phyloP scores from a whole-genome alignment of 2,888 invertebrate species.

The Tromatobia lineatoria region DNA sequence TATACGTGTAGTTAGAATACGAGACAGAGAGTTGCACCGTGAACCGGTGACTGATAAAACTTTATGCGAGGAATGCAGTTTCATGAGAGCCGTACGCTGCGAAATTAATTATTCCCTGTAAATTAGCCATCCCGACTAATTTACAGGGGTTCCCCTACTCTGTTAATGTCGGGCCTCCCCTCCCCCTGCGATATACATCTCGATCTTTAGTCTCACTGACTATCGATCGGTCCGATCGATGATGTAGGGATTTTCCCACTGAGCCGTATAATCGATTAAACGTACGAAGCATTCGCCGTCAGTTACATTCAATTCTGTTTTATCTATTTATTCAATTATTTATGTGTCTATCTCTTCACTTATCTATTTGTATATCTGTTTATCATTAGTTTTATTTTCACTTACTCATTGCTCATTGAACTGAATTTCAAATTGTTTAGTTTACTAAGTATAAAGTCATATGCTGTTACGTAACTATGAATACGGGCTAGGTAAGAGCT shows the following conservation, averaged over 20 bases:
- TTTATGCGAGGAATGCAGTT: slow-evolving; percentile 83
- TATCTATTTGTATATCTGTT: no score
- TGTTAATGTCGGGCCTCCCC: not conserved
- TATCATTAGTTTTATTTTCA: no score
- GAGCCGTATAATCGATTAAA: slow-evolving; percentile 27
- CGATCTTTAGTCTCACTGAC: not conserved
- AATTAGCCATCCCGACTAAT: slow-evolving; percentile 57
- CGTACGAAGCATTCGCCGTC: not conserved
- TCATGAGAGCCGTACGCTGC: slow-evolving; percentile 78
- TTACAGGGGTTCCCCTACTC: slow-evolving; percentile 10
- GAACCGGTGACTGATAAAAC: slow-evolving; percentile 80
- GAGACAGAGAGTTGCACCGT: slow-evolving; percentile 20
- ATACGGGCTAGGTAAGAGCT: no score
- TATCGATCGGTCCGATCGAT: slow-evolving; percentile 48
- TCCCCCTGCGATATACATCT: not conserved
- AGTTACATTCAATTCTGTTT: not conserved
- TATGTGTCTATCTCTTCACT: no score
- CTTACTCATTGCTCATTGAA: no score
- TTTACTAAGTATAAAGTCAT: no score
- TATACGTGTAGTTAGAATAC: slow-evolving; percentile 27
- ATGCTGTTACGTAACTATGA: no score
- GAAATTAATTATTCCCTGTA: slow-evolving; percentile 78
- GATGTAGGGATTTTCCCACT: slow-evolving; percentile 36
- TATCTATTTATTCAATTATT: no score
- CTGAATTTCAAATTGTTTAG: no score